Conservation (phyloP, 1,140 invertebrate species). For the Cydia pomonella region DNA sequence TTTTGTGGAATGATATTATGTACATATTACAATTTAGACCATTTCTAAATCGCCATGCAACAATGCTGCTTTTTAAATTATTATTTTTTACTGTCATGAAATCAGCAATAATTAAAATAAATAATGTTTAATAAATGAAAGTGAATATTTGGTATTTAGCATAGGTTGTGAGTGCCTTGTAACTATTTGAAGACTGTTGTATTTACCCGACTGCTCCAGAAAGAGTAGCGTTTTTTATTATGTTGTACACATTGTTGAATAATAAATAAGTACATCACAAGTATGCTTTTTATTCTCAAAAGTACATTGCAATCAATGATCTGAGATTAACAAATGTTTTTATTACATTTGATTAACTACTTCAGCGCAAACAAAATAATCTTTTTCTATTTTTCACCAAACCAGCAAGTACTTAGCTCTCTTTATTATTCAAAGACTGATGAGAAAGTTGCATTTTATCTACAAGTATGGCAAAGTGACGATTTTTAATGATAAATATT, state of each 20-base stretch:
- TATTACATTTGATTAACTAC: too few relatives aligned
- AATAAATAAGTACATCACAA: constrained; percentile 43
- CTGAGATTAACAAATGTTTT: too few relatives aligned
- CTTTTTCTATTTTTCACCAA: too few relatives aligned
- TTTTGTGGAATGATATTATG: background rate
- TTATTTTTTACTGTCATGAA: background rate
- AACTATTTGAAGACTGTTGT: constrained; percentile 55
- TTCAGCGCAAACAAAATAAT: too few relatives aligned
- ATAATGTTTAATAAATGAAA: background rate
- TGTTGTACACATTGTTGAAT: constrained; percentile 54
- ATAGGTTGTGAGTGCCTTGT: constrained; percentile 48
- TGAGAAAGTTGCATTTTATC: too few relatives aligned
- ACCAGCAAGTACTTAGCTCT: too few relatives aligned
- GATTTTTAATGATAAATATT: too few relatives aligned
- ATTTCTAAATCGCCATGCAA: background rate
- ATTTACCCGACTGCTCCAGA: constrained; percentile 8
- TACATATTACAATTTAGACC: background rate
- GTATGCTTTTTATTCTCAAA: background rate
- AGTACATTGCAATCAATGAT: too few relatives aligned
- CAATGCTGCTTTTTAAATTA: background rate
- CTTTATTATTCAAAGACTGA: too few relatives aligned
- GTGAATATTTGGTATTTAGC: constrained; percentile 36
- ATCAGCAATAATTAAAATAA: background rate
- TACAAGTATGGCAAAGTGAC: too few relatives aligned
- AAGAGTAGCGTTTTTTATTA: constrained; percentile 34